These are phyloP conservation scores for Meleagris gallopavo DNA, from an alignment of 2,113 vertebrate species.

Conservation along the genomic window DNA sequence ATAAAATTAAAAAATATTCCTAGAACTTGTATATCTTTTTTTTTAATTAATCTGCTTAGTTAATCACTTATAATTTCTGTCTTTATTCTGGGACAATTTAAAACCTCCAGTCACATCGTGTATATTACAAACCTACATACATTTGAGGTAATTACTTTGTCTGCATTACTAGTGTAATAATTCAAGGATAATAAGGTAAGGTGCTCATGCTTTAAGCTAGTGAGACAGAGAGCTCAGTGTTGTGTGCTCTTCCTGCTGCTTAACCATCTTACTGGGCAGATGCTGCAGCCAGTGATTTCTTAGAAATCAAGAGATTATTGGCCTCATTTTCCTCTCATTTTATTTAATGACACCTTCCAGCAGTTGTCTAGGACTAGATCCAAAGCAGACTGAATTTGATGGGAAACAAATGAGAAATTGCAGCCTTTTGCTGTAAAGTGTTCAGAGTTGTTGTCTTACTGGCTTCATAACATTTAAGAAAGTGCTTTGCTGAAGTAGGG, in stretches of 20 bases:
- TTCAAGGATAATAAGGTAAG: background rate
- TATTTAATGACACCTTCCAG: slow-evolving; percentile 41
- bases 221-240: background rate
- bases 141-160: background rate
- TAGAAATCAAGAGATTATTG: background rate
- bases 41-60: background rate
- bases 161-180: background rate
- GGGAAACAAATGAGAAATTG: slow-evolving; percentile 20
- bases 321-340: background rate
- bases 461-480: background rate
- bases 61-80: background rate
- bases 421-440: background rate
- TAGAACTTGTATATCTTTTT: background rate
- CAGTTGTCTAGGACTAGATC: slow-evolving; percentile 20
- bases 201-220: background rate
- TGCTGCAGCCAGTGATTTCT: background rate
- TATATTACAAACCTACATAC: background rate
- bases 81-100: background rate
- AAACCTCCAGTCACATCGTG: background rate
- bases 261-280: background rate
- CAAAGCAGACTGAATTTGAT: slow-evolving; percentile 37
- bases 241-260: background rate
- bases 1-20: background rate
- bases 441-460: background rate
- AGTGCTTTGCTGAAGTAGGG: background rate